Evolutionary conservation across 2,113 vertebrate genomes (phyloP).

Genomic region (Saimiri boliviensis): DNA sequence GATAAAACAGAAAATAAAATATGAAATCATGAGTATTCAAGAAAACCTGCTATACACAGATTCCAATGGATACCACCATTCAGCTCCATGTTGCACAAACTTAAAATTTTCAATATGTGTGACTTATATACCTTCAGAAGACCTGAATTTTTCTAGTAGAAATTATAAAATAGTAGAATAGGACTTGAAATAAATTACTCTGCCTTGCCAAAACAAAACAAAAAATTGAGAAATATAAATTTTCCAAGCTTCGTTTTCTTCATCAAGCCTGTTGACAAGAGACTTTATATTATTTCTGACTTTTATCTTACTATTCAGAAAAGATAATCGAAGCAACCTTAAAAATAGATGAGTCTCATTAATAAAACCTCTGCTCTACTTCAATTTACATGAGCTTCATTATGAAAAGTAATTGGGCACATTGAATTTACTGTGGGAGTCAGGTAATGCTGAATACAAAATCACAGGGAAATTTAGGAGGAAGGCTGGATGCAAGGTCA

Average conservation of each 20-base stretch:
- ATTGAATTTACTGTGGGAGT: constrained; percentile 34
- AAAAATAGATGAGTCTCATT: constrained; percentile 61
- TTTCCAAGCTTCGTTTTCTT: constrained; percentile 39
- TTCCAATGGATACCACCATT: neutral
- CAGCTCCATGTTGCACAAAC: neutral
- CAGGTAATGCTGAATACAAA: neutral
- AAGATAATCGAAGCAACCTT: neutral
- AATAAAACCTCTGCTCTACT: constrained; percentile 51
- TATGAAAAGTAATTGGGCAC: constrained; percentile 58
- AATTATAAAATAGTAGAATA: neutral
- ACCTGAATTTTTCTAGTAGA: neutral
- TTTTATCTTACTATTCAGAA: constrained; percentile 50
- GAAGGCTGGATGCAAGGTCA: constrained; percentile 16
- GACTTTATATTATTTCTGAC: constrained; percentile 31
- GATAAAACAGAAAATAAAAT: neutral
- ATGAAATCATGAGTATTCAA: neutral
- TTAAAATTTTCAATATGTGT: neutral
- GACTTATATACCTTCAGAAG: neutral
- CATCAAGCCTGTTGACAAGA: constrained; percentile 32
- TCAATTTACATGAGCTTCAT: constrained; percentile 52
- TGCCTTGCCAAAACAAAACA: neutral
- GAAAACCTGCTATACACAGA: neutral
- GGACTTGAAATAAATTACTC: constrained; percentile 19
- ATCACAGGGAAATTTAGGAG: neutral
- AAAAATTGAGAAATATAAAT: neutral